Conservation (phyloP, 2,113 vertebrate species). For the Bos javanicus region DNA sequence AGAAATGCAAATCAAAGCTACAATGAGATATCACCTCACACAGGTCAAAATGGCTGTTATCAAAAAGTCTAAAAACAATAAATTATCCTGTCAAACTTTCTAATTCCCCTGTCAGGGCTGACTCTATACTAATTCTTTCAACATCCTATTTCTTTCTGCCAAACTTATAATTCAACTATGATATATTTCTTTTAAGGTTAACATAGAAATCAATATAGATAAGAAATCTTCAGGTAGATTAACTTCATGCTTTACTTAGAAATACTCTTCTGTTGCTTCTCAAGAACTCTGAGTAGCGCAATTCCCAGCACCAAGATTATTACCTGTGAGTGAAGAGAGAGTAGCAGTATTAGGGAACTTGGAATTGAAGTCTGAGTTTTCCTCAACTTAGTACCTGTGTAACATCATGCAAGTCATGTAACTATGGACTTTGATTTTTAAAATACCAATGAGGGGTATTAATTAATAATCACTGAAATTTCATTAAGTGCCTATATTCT, state of each 20-base stretch:
- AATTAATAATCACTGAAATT: neutral
- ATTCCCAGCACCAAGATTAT: neutral
- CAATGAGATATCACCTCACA: neutral
- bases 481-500: neutral
- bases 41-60: neutral
- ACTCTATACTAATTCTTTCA: neutral
- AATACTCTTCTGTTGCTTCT: neutral
- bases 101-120: neutral
- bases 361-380: neutral
- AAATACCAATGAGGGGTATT: neutral
- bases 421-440: neutral
- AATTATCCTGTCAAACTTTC: neutral
- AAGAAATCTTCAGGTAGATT: neutral
- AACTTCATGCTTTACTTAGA: neutral
- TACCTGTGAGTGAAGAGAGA: neutral
- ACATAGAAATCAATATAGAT: neutral
- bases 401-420: neutral
- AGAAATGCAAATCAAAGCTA: neutral
- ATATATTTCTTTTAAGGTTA: neutral
- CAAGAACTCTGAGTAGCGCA: neutral
- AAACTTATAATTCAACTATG: neutral
- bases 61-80: neutral
- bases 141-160: neutral
- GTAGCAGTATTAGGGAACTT: neutral
- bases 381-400: neutral